Evolutionary conservation across 1,140 invertebrate genomes (phyloP).

Genomic region (Aethina tumida): DNA sequence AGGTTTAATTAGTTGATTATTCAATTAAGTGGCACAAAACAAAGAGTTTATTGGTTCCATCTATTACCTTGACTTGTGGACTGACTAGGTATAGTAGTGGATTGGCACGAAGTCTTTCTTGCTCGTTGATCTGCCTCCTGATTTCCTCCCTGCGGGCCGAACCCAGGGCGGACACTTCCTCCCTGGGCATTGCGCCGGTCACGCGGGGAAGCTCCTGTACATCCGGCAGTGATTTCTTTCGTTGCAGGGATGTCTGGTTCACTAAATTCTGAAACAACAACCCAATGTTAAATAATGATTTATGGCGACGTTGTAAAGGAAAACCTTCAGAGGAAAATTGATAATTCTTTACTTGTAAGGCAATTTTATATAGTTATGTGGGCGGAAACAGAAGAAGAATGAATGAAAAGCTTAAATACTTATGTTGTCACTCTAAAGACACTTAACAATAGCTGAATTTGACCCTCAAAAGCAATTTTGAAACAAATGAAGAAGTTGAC

Average conservation of each 20-base stretch:
- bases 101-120: constrained; percentile 85
- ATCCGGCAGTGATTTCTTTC: constrained; percentile 94
- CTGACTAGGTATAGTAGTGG: constrained; percentile 90
- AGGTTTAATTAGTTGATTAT: too few relatives aligned
- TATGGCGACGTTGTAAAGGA: neutral
- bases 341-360: too few relatives aligned
- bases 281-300: constrained; percentile 11
- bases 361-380: too few relatives aligned
- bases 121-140: constrained; percentile 80
- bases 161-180: constrained; percentile 89
- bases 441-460: too few relatives aligned
- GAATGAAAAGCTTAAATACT: too few relatives aligned
- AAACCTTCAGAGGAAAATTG: too few relatives aligned
- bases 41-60: neutral
- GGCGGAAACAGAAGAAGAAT: too few relatives aligned
- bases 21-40: too few relatives aligned
- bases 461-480: too few relatives aligned
- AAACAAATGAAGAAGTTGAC: too few relatives aligned
- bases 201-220: constrained; percentile 69
- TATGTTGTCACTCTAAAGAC: too few relatives aligned
- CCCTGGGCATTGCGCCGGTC: constrained; percentile 75
- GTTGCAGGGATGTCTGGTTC: constrained; percentile 50
- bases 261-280: constrained; percentile 31
- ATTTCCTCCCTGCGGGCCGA: constrained; percentile 89
- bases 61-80: constrained; percentile 93